Percentiles rank a stretch among this genome's conserved stretches.
These are phyloP conservation scores for Lepidurus apus DNA, from an alignment of 1,140 invertebrate genomes.

Conservation along the genomic window DNA sequence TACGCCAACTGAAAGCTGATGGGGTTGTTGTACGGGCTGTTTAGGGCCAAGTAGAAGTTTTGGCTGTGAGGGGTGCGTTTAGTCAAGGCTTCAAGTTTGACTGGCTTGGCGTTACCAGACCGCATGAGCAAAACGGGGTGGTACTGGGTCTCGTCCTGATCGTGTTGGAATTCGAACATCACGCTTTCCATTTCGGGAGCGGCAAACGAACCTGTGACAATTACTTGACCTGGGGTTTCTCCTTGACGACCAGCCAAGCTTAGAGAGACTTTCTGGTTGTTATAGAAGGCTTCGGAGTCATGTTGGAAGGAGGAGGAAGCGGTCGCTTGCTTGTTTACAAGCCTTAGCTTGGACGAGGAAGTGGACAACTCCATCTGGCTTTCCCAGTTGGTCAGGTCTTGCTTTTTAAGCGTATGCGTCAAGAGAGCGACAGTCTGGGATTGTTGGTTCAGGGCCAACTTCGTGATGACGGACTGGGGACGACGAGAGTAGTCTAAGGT, in stretches of 20 bases:
- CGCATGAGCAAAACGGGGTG: conserved; percentile 28
- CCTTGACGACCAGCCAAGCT: neutral
- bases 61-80: conserved; percentile 24
- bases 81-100: neutral
- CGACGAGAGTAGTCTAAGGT: conserved; percentile 24
- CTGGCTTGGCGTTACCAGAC: conserved; percentile 22
- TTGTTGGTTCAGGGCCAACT: conserved; percentile 14
- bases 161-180: conserved; percentile 28
- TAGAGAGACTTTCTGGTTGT: conserved; percentile 22
- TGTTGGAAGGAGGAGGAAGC: neutral
- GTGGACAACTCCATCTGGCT: conserved; percentile 23
- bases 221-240: neutral
- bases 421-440: conserved; percentile 6
- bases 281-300: conserved; percentile 11
- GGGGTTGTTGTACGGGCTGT: conserved; percentile 15
- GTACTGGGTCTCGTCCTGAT: conserved; percentile 28
- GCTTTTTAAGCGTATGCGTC: conserved; percentile 25
- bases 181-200: conserved; percentile 26
- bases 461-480: conserved; percentile 14
- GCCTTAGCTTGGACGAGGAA: neutral
- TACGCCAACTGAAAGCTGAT: neutral
- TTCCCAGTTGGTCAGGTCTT: conserved; percentile 30
- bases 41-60: conserved; percentile 3
- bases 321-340: conserved; percentile 16
- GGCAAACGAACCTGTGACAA: conserved; percentile 8